These are phyloP conservation scores for Rhagonycha fulva DNA, from an alignment of 2,888 invertebrate species.

Conservation along the genomic window DNA sequence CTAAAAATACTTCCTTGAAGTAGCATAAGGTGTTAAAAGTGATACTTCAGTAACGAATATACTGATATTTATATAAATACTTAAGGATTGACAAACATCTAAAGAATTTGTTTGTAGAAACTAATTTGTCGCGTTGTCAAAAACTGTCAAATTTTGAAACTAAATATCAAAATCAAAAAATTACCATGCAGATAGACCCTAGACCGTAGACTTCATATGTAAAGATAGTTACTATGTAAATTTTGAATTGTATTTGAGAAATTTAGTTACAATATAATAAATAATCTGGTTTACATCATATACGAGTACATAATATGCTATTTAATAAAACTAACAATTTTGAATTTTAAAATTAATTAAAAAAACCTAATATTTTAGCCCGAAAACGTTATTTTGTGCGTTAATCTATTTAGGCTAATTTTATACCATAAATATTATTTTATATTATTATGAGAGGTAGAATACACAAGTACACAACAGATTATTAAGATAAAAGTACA, in stretches of 20 bases:
- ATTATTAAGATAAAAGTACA: conserved; percentile 1
- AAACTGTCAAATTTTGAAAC: background rate
- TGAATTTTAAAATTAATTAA: background rate
- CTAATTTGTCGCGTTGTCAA: background rate
- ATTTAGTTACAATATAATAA: too few species aligned
- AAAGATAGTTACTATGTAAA: too few species aligned
- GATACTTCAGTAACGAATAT: background rate
- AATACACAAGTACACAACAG: background rate
- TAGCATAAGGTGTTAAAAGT: background rate
- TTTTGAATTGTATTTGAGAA: too few species aligned
- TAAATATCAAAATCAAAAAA: background rate
- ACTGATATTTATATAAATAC: background rate
- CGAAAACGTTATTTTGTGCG: background rate
- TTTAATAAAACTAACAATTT: background rate
- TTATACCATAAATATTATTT: background rate
- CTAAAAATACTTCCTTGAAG: background rate
- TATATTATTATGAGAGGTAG: background rate
- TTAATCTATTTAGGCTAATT: background rate
- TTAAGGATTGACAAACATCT: background rate
- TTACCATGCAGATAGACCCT: too few species aligned
- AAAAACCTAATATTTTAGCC: background rate
- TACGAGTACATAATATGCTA: background rate
- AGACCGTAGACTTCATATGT: too few species aligned
- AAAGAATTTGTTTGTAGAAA: background rate
- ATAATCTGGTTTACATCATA: too few species aligned